A percentile compares a stretch with the other conserved stretches of the same genome.
Conservation (phyloP, 2,113 vertebrate genomes). For the Rissa tridactyla region DNA sequence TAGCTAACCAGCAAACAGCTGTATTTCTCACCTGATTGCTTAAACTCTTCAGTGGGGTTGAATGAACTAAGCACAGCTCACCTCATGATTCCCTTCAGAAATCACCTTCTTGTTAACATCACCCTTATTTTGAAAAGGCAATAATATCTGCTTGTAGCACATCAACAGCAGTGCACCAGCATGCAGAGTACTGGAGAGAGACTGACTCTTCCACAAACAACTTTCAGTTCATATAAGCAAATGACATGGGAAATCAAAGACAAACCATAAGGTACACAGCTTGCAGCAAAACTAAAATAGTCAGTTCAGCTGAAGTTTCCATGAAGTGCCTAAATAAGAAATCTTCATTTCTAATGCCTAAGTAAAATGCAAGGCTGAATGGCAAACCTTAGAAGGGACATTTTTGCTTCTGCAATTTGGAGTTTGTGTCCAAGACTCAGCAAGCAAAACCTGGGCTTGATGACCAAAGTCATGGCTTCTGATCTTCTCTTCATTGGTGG, state of each 20-base stretch:
- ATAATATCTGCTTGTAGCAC: background rate
- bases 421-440: background rate
- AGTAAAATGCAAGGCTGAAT: background rate
- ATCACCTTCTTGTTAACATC: background rate
- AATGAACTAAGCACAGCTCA: background rate
- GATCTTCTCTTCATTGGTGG: background rate
- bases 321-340: background rate
- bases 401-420: background rate
- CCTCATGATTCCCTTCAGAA: background rate
- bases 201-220: background rate
- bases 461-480: background rate
- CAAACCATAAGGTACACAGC: background rate
- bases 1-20: background rate
- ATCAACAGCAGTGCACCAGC: background rate
- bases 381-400: background rate
- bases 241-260: background rate
- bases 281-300: background rate
- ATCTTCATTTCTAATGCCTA: background rate
- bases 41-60: background rate
- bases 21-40: background rate
- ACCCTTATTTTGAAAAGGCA: background rate
- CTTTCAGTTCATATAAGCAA: background rate
- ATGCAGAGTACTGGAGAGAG: background rate
- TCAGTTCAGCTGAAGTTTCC: background rate
- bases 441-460: background rate